Conservation (phyloP, 2,888 invertebrate species). For the Drosophila meridiana region DNA sequence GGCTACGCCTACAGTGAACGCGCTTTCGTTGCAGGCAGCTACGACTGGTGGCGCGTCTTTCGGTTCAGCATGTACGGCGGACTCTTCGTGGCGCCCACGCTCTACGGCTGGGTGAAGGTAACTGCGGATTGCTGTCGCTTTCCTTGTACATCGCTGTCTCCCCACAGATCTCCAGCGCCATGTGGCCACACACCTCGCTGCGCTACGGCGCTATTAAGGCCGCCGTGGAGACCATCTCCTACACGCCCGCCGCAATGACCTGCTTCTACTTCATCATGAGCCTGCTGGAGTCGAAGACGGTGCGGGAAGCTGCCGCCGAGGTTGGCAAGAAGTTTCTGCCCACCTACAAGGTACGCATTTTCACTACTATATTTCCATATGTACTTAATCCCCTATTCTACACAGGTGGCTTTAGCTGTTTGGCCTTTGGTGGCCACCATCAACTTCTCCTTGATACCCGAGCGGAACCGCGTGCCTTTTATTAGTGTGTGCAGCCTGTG, state of each 20-base stretch:
- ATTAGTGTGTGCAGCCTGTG: constrained; percentile 90
- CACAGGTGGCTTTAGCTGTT: constrained; percentile 88
- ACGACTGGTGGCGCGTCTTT: constrained; percentile 89
- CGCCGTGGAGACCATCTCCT: constrained; percentile 90
- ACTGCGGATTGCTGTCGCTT: not conserved
- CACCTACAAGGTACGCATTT: constrained; percentile 86
- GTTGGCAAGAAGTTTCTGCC: constrained; percentile 90
- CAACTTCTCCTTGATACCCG: constrained; percentile 90
- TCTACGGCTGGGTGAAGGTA: constrained; percentile 92
- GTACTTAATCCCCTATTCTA: not conserved
- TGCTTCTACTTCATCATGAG: constrained; percentile 92
- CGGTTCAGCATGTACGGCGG: constrained; percentile 93
- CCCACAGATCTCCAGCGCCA: constrained; percentile 86
- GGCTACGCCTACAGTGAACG: no score
- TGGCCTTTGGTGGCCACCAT: constrained; percentile 91
- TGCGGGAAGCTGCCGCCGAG: constrained; percentile 88
- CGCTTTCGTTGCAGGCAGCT: constrained; percentile 85
- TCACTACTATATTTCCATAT: not conserved
- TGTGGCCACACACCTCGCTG: constrained; percentile 91
- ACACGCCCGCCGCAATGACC: constrained; percentile 91
- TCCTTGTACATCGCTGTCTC: not conserved
- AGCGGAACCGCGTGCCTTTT: constrained; percentile 90
- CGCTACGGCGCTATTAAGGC: constrained; percentile 91
- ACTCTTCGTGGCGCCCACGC: constrained; percentile 92
- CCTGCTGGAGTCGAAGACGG: constrained; percentile 89